phyloP scores from a whole-genome alignment of 64 coral and sea anemone species.

The Platygyra sinensis region DNA sequence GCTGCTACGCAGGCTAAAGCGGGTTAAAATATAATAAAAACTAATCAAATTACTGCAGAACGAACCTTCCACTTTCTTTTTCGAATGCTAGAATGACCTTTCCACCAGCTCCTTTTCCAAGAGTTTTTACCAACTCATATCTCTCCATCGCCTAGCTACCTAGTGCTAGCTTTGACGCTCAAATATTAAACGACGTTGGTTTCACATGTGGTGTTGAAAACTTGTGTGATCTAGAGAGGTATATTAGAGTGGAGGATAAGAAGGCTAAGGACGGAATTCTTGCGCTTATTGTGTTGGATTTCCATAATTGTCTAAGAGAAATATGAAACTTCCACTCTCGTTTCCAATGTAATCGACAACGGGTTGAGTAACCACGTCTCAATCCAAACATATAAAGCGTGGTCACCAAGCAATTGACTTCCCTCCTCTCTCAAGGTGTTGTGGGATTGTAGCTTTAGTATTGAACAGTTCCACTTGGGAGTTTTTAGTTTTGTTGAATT shows the following conservation, averaged over 20 bases:
- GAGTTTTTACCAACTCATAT: slow-evolving; percentile 64
- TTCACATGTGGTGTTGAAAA: neutral
- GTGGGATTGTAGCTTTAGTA: neutral
- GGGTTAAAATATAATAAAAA: neutral
- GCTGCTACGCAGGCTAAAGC: too few relatives aligned
- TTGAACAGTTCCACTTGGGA: neutral
- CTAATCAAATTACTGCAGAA: neutral
- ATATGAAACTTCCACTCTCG: neutral
- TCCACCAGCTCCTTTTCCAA: slow-evolving; percentile 80
- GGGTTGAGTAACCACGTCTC: neutral
- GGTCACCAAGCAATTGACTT: neutral
- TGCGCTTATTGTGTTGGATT: neutral
- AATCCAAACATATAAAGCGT: neutral
- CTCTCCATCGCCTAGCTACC: slow-evolving; percentile 52
- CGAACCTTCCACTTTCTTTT: slow-evolving; percentile 68
- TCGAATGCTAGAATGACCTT: slow-evolving; percentile 73
- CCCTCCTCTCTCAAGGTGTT: neutral
- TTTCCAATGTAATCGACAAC: neutral
- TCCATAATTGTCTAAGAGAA: neutral
- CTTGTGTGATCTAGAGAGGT: neutral
- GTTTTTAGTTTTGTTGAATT: slow-evolving; percentile 1
- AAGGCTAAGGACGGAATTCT: neutral
- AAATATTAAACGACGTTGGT: neutral
- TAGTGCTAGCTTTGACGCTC: neutral
- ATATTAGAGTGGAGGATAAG: neutral